phyloP scores from a whole-genome alignment of 2,113 vertebrate species.

The Rana temporaria region DNA sequence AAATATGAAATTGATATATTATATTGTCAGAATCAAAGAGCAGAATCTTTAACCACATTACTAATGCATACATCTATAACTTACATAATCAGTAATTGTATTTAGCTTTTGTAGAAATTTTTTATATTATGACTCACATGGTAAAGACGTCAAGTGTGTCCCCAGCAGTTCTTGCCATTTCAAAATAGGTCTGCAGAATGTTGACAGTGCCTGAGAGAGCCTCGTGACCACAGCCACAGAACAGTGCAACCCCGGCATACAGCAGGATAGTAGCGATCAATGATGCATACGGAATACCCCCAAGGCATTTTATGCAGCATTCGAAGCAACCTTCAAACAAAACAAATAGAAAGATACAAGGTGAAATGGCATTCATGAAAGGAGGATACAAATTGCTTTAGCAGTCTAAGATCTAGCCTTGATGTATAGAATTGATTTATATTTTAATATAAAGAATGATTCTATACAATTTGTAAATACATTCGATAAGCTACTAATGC shows the following conservation, averaged over 20 bases:
- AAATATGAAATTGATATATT: too few relatives aligned
- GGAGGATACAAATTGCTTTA: too few relatives aligned
- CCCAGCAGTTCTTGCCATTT: slow-evolving; percentile 89
- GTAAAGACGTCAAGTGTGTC: slow-evolving; percentile 95
- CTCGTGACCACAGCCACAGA: slow-evolving; percentile 97
- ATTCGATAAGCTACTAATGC: too few relatives aligned
- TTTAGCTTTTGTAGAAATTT: neutral
- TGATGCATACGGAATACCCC: slow-evolving; percentile 97
- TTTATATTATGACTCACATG: slow-evolving; percentile 81
- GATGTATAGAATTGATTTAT: too few relatives aligned
- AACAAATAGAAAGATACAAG: slow-evolving; percentile 42
- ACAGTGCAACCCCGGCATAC: slow-evolving; percentile 94
- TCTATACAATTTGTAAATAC: too few relatives aligned
- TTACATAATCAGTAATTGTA: neutral
- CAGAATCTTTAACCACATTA: too few relatives aligned
- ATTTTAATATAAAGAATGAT: too few relatives aligned
- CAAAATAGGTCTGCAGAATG: slow-evolving; percentile 98
- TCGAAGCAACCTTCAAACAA: slow-evolving; percentile 88
- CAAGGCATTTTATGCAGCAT: slow-evolving; percentile 97
- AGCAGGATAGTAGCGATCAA: slow-evolving; percentile 95
- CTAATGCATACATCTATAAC: neutral
- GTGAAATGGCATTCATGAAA: slow-evolving; percentile 37
- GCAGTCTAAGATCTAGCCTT: too few relatives aligned
- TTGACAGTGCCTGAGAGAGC: slow-evolving; percentile 94
- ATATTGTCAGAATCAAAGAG: too few relatives aligned